Evolutionary conservation across 2,888 invertebrate genomes (phyloP).

Genomic region (Brachyopa scutellaris): DNA sequence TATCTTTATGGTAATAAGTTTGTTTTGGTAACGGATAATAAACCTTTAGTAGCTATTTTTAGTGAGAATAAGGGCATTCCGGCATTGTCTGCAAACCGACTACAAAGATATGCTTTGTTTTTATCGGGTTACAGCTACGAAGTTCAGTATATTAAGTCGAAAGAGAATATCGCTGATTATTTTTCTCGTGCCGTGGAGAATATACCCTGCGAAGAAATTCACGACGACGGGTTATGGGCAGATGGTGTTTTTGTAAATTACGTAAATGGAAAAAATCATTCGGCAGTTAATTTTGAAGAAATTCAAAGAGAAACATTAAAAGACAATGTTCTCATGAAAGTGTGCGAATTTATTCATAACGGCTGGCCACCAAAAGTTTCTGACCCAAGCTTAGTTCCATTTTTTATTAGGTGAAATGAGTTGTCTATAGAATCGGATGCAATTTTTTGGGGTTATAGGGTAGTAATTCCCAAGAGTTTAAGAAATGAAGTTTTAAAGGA

Average conservation of each 20-base stretch:
- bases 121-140: no score
- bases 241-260: no score
- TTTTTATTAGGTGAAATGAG: slow-evolving; percentile 13
- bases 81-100: neutral
- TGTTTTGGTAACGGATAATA: slow-evolving; percentile 77
- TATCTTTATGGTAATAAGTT: slow-evolving; percentile 79
- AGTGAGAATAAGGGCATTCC: neutral
- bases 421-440: slow-evolving; percentile 21
- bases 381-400: slow-evolving; percentile 10
- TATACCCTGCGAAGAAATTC: no score
- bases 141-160: no score
- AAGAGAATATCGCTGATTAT: no score
- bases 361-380: slow-evolving; percentile 3
- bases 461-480: slow-evolving; percentile 31
- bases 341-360: slow-evolving; percentile 4
- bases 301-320: slow-evolving; percentile 17
- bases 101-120: no score
- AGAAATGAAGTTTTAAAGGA: slow-evolving; percentile 33
- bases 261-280: no score
- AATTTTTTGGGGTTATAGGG: slow-evolving; percentile 39
- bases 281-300: no score
- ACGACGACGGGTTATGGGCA: no score
- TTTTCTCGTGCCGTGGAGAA: no score
- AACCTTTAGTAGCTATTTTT: slow-evolving; percentile 24
- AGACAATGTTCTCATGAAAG: neutral